Evolutionary conservation across 2,113 vertebrate species (phyloP), one percentile per base, ranked within the genome.

Genomic region (Oreochromis niloticus): DNA sequence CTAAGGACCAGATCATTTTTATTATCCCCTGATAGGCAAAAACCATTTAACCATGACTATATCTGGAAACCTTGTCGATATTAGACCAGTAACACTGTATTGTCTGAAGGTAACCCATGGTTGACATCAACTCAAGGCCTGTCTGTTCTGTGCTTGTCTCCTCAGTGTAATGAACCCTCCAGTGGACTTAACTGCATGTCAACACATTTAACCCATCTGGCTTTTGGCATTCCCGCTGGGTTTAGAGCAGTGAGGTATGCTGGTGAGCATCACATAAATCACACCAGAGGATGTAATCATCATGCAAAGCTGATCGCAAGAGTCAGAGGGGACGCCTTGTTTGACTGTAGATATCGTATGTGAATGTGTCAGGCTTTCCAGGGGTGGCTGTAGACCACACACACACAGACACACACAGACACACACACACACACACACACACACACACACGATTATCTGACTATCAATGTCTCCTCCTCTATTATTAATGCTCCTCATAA

Each of bases 401-500:
- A 48, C 79, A 24, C 52, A 32, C 54, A 54, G 27, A 46, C 30
- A 39, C 66, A 68, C 22, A 48, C 41, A 39, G 50, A 71, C 57
- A 57, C 55, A 54, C 12, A 16, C 22, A 55, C 27, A 27, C n/a
- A n/a, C 50, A 41, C 17, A 19, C 63, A 34, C 61, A 5, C 54
- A 48, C 54, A 46, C 16, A 24, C n/a, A 41, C 50, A 27, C 6
- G 13, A 19, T 75, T 43, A 63, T 39, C 46, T 85, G 66, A 57
- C 80, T 86, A 63, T 83, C 80, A 82, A 2, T 41, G 27, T 39
- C 66, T 63, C 36, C 82, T 91, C 41, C 84, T 89, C 34, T 41
- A 94, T 93, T 89, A 94, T 93, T 91, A 59, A 95, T 94, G 90
- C 61, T 57, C 57, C 56, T 93, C 88, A 93, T 94, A 92, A 88